Base-by-base conservation (phyloP, 1,140 invertebrate species). In the Drosophila repletoides region DNA sequence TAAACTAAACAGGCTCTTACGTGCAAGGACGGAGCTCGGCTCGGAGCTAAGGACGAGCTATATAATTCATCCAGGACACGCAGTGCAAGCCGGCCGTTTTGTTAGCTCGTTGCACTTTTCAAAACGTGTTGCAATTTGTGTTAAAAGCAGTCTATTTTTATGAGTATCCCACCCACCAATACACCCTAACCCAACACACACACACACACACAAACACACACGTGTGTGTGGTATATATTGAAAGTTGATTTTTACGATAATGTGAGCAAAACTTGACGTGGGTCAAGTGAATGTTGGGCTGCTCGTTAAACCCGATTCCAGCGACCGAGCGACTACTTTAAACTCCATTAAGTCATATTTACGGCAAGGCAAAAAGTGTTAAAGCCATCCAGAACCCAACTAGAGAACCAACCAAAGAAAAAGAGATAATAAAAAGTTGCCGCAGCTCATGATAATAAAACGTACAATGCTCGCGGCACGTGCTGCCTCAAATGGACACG, bases 391-490 rank as follows among this genome's bases (percentile, higher is more conserved):
- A 9, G 40, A 63, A 53, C 26, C 36, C 28, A 38, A 29, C 24
- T 3, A 28, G n/a, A n/a, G n/a, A 22, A 28, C 5, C 24, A 52
- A 19, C 12, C 14, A 15, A 6, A 12, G 14, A 15, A 46, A 1
- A 10, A 26, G 72, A 77, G 80, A 86, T 86, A 86, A 86, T 86
- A 86, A 86, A 86, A 86, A 83, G 74, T 83, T 83, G 74, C 79
- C 60, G 52, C 60, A 81, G 63, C 77, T 80, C 72, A 81, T 80
- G 76, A 86, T 86, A 86, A 86, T 86, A 86, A 86, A 86, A 86
- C 80, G 68, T 71, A 71, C 61, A 60, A 67, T 59, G 48, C 63
- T 58, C 63, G 64, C 60, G 64, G 80, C 75, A 86, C 80, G 80
- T 86, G 80, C 80, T 80, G 59, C 77, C 52, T 80, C 34, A 67